Evolutionary conservation across 2,113 vertebrate species (phyloP), one percentile per base, ranked within the genome.

Genomic region (Chelonoidis abingdonii): DNA sequence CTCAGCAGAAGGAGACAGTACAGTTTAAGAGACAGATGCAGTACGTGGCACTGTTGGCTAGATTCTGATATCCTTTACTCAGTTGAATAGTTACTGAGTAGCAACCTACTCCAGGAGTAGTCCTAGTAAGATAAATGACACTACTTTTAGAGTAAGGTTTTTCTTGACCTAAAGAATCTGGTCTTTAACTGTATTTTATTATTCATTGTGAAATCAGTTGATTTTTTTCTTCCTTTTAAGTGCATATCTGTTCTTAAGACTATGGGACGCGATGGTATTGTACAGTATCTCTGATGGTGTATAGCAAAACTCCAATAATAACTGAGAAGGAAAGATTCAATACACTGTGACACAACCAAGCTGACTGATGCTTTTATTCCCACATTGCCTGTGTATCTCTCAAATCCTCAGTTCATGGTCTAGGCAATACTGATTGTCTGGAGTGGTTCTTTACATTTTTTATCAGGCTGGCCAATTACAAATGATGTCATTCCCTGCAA

Each of bases 1-100:
- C 38, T 89, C 91, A 49, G 85, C 84, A 88, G 93, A 75, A 50
- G 21, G 87, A 89, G 53, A 79, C 69, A 38, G 49, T 13, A n/a
- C 53, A 84, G 52, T 52, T 86, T 44, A 62, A 57, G 95, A 57
- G 65, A 87, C 27, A 0, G 0, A 19, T 62, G 35, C 89, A 80
- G 59, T 80, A 92, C 1, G 78, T 84, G 90, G 88, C 78, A 95
- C 96, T 54, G 91, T 57, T 65, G 90, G 82, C 82, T 83, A 89
- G 62, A 85, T 14, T 84, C 69, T 75, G 56, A 2, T 4, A 35
- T 5, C 12, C 16, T 29, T 65, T 21, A 6, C n/a, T 82, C 75
- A 83, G 41, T 47, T 69, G 89, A 75, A 79, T 9, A 2, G 2
- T 76, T 86, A 35, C 50, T 88, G 56, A 22, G 5, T 76, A 21